phyloP scores from a whole-genome alignment of 2,888 invertebrate genomes.

The Nomada fucata region DNA sequence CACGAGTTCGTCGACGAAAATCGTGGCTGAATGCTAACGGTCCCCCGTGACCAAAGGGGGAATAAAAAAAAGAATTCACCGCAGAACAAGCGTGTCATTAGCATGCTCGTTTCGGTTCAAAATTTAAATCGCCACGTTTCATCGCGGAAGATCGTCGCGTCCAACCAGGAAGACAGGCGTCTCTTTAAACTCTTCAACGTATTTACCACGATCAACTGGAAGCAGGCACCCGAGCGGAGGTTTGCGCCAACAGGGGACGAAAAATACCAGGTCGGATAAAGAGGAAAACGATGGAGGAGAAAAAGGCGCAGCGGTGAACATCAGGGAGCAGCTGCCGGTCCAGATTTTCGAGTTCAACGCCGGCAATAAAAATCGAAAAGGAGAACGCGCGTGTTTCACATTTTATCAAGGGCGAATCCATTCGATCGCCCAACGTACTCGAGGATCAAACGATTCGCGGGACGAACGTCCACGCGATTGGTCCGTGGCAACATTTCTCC shows the following conservation, averaged over 20 bases:
- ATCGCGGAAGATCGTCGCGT: conserved; percentile 49
- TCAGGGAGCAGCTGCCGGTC: conserved; percentile 63
- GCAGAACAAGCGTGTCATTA: conserved; percentile 51
- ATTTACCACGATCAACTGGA: neutral
- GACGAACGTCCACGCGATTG: conserved; percentile 45
- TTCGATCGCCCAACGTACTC: conserved; percentile 58
- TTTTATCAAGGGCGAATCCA: conserved; percentile 68
- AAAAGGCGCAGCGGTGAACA: conserved; percentile 49
- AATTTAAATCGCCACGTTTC: conserved; percentile 70
- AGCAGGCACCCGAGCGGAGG: conserved; percentile 13
- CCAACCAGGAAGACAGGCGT: conserved; percentile 58
- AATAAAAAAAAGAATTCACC: conserved; percentile 38
- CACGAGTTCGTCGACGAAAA: conserved; percentile 15
- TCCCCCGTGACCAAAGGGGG: conserved; percentile 72
- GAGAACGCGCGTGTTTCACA: conserved; percentile 63
- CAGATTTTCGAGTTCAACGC: conserved; percentile 55
- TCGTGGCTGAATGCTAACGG: conserved; percentile 66
- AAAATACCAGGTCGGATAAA: conserved; percentile 22
- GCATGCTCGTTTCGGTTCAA: conserved; percentile 70
- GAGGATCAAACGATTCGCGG: neutral
- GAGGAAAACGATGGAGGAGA: conserved; percentile 35
- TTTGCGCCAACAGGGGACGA: conserved; percentile 23
- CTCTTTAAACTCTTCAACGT: conserved; percentile 74
- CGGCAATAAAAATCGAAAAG: conserved; percentile 62
- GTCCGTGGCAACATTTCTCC: conserved; percentile 49